Conservation (phyloP, 1,140 invertebrate genomes). For the Solenopsis fugax region DNA sequence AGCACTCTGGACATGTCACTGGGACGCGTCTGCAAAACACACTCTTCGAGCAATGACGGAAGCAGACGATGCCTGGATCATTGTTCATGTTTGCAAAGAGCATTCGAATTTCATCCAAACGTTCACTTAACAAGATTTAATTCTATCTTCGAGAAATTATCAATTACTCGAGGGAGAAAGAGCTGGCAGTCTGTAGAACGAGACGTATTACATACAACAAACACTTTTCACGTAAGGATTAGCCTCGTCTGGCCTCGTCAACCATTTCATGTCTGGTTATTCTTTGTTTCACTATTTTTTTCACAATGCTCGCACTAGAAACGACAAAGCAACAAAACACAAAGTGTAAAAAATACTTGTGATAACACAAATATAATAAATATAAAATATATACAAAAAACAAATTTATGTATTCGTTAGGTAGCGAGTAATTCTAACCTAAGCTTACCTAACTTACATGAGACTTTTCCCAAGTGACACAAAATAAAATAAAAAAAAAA, state of each 20-base stretch:
- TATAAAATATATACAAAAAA: not conserved
- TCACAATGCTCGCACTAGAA: not conserved
- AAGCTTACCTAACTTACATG: too few relatives aligned
- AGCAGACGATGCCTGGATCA: constrained; percentile 80
- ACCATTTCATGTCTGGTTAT: not conserved
- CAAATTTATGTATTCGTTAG: not conserved
- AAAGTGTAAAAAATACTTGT: not conserved
- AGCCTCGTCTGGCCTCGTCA: not conserved
- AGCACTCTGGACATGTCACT: constrained; percentile 81
- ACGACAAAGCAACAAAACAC: not conserved
- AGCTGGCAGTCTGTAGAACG: not conserved
- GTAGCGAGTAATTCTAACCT: not conserved
- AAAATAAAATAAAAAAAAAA: too few relatives aligned
- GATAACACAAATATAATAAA: not conserved
- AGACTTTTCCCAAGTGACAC: too few relatives aligned
- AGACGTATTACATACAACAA: not conserved
- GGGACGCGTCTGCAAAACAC: constrained; percentile 83
- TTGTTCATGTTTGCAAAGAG: constrained; percentile 53
- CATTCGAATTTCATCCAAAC: not conserved
- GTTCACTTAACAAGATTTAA: not conserved
- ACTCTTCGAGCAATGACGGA: constrained; percentile 81
- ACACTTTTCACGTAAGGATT: not conserved
- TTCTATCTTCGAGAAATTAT: not conserved
- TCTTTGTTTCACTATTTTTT: not conserved
- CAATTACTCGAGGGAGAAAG: not conserved